Percentiles rank a stretch among this genome's conserved stretches.
phyloP scores from a whole-genome alignment of 1,140 invertebrate genomes.

The Diabrotica undecimpunctata region DNA sequence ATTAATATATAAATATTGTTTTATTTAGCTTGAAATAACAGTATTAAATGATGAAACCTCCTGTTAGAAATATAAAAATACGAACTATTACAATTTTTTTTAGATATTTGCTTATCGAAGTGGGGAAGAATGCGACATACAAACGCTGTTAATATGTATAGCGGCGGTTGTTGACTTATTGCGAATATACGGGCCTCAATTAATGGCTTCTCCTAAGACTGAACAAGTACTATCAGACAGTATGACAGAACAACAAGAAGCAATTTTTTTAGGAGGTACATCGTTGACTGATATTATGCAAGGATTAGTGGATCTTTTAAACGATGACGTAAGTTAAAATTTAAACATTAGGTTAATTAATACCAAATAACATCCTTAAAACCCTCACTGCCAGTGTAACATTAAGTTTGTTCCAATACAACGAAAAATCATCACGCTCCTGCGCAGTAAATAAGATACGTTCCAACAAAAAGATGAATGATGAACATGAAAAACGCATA shows the following conservation, averaged over 20 bases:
- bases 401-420: too few relatives aligned
- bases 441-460: too few relatives aligned
- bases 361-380: too few relatives aligned
- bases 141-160: conserved; percentile 28
- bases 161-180: conserved; percentile 28
- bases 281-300: conserved; percentile 29
- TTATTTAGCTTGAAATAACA: too few relatives aligned
- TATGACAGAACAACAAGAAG: conserved; percentile 25
- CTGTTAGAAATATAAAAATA: too few relatives aligned
- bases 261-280: conserved; percentile 30
- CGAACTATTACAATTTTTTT: background rate
- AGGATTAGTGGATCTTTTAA: conserved; percentile 31
- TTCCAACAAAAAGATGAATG: too few relatives aligned
- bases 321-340: conserved; percentile 29
- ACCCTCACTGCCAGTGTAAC: too few relatives aligned
- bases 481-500: too few relatives aligned
- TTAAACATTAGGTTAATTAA: background rate
- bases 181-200: conserved; percentile 28
- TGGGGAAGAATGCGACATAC: conserved; percentile 28
- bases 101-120: conserved; percentile 29
- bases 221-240: conserved; percentile 26
- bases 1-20: too few relatives aligned
- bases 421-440: too few relatives aligned
- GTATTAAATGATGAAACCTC: too few relatives aligned
- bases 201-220: conserved; percentile 26